Evolutionary conservation across 2,113 vertebrate genomes (phyloP).

Genomic region (Cochlearius cochlearius): DNA sequence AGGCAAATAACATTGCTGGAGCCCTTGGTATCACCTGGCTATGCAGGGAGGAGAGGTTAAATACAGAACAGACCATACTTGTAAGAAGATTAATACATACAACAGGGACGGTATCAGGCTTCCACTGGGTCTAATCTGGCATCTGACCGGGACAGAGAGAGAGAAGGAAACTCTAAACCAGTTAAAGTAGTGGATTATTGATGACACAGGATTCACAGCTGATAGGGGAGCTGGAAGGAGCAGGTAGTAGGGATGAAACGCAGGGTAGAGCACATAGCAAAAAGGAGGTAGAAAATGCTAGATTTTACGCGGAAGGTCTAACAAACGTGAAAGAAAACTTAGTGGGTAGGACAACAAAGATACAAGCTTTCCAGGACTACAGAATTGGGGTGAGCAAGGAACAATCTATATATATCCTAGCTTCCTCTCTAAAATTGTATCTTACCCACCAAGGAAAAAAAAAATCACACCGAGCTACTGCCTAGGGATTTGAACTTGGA

Average conservation of each 20-base stretch:
- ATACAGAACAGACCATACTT: slow-evolving; percentile 31
- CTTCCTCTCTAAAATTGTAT: background rate
- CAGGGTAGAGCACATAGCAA: background rate
- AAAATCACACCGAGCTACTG: background rate
- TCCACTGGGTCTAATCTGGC: slow-evolving; percentile 49
- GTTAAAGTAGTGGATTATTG: slow-evolving; percentile 49
- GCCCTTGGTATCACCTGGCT: background rate
- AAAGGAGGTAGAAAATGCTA: background rate
- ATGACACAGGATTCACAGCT: slow-evolving; percentile 40
- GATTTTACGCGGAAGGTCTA: background rate
- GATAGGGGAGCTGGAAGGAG: background rate
- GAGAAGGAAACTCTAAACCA: slow-evolving; percentile 49
- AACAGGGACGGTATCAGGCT: slow-evolving; percentile 30
- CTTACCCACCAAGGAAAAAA: background rate
- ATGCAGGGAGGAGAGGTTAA: slow-evolving; percentile 22
- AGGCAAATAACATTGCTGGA: background rate
- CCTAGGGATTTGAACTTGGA: background rate
- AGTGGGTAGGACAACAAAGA: background rate
- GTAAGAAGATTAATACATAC: slow-evolving; percentile 50
- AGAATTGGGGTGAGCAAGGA: background rate
- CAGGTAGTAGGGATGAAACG: background rate
- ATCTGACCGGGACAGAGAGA: slow-evolving; percentile 34
- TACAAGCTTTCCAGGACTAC: background rate
- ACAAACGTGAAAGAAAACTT: background rate
- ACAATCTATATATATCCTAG: background rate